Base-by-base conservation (phyloP, 2,797 vertebrate species). In the Coilia nasus region DNA sequence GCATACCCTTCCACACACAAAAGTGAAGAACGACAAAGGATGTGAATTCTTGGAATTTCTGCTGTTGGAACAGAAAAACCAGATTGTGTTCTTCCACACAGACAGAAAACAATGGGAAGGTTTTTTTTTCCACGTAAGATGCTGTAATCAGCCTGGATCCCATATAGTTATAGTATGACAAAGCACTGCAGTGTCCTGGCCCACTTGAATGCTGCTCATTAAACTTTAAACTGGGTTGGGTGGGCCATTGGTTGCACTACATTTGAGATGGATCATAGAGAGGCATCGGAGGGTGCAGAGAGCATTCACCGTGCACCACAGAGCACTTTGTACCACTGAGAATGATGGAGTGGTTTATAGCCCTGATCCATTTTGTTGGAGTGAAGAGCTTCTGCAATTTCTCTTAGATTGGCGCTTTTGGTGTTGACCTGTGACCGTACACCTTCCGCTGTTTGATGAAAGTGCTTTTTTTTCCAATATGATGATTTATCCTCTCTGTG, bases 161-260 rank as follows among this genome's bases (percentile, higher is more conserved):
- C 17, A 75, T 14, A 28, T 19, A 23, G 31, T 19, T 7, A 0
- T 41, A 35, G 31, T 75, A 75, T 75, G 67, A 35, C 14, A 41
- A 75, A 75, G 31, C 31, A 75, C 31, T 15, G 28, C 67, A 75
- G 67, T 12, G 31, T 44, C 71, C 35, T 78, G 67, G 23, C 64
- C 64, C 67, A 71, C 67, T 78, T 78, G 71, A 78, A 78, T 78
- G 31, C 31, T 21, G 19, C 71, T 21, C 35, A 78, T 71, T 71
- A 71, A 71, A 71, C 67, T 71, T 71, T 71, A 71, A 71, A 71
- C 67, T 7, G 15, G 28, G 67, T 31, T 71, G 67, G 67, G 67
- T 71, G 67, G 14, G 67, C 67, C 67, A 71, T 35, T 31, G 28
- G 67, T 71, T 71, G 15, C 28, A 15, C 3, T 35, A 28, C 6